Conservation (phyloP, 2,113 vertebrate genomes). For the Rhabdornis inornatus region DNA sequence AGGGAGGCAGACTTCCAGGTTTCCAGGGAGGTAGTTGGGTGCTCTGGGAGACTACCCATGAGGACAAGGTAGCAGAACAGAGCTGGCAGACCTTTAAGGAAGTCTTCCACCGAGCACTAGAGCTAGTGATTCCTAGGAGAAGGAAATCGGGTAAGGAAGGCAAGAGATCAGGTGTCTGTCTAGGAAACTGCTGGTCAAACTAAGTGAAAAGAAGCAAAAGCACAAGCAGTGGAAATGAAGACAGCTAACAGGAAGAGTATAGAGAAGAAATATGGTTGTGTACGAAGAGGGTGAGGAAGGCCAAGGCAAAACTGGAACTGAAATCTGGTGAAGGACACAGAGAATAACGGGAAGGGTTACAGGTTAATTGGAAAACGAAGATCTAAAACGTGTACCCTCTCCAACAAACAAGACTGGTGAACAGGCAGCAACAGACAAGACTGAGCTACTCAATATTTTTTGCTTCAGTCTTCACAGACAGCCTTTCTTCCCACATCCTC, state of each 20-base stretch:
- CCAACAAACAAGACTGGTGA: neutral
- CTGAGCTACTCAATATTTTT: neutral
- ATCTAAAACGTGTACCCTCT: neutral
- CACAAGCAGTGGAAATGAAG: neutral
- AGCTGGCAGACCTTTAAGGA: neutral
- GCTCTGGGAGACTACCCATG: neutral
- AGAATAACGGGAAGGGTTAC: neutral
- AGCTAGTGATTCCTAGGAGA: neutral
- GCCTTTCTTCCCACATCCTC: neutral
- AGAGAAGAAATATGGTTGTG: neutral
- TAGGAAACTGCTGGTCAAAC: neutral
- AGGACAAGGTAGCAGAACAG: neutral
- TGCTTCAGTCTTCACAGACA: neutral
- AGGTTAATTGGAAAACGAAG: neutral
- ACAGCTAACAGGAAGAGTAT: neutral
- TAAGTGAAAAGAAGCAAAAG: neutral
- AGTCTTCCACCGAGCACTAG: neutral
- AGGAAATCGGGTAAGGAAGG: neutral
- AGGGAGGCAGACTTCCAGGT: neutral
- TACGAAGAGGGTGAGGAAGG: neutral
- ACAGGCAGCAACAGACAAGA: neutral
- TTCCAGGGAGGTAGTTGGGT: too few relatives aligned
- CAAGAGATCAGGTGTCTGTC: neutral
- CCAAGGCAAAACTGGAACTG: neutral
- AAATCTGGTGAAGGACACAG: neutral